Base-by-base conservation (phyloP, 2,113 vertebrate species). In the Protobothrops mucrosquamatus region DNA sequence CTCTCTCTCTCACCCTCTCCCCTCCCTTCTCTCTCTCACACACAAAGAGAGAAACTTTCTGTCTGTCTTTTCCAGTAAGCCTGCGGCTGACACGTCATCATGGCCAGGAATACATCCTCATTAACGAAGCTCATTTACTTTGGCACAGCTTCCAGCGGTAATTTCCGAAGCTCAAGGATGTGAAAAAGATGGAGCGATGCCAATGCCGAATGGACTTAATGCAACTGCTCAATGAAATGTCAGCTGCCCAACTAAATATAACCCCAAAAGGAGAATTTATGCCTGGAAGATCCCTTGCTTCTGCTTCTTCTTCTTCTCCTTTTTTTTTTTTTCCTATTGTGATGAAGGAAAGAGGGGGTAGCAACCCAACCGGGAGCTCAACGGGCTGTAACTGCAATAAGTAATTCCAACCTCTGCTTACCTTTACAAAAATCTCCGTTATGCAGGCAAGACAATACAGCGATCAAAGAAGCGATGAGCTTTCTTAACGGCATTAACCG, bases 401-500 rank as follows among this genome's bases (percentile, higher is more conserved):
- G 97, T 97, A 97, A 98, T 98, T 97, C 96, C 94, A 96, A 95
- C 96, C 96, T 96, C 96, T 97, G 97, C 98, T 98, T 97, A 98
- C 97, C 97, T 98, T 97, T 96, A 97, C 97, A 98, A 97, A 98
- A 98, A 98, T 98, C 97, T 95, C 96, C 95, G 94, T 98, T 96
- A 96, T 92, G 91, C 96, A 3, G 92, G 95, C 94, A 97, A 98
- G 97, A 98, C 97, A 98, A 98, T 97, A 96, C 97, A 98, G 97
- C 92, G 97, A 98, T 98, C 98, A 98, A 98, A 98, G 97, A 97
- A 96, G 96, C 98, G 97, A 98, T 98, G 98, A 98, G 98, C 98
- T 98, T 98, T 98, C 98, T 99, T 98, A 98, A 98, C 98, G 97
- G 98, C 98, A 98, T 98, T 99, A 99, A 99, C 99, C 98, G 98